Evolutionary conservation across 2,888 invertebrate genomes (phyloP).

Genomic region (Cybosia mesomella): DNA sequence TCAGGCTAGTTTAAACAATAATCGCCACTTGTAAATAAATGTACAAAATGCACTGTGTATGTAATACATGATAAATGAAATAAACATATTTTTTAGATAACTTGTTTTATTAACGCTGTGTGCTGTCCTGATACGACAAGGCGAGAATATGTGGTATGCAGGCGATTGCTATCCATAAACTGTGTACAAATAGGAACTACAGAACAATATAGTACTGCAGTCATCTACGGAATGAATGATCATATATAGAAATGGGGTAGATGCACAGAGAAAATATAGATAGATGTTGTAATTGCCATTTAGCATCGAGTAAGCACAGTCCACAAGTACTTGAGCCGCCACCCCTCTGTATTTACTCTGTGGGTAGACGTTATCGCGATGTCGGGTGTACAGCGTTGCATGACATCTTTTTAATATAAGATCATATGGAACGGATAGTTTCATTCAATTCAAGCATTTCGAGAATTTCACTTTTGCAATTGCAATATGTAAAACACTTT

Average conservation of each 20-base stretch:
- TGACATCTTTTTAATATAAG: background rate
- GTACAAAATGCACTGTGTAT: constrained; percentile 62
- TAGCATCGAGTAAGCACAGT: no score
- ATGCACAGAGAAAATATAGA: background rate
- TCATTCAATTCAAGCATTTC: no score
- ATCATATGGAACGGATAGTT: background rate
- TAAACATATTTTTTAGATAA: constrained; percentile 74
- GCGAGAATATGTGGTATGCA: constrained; percentile 68
- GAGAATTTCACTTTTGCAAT: background rate
- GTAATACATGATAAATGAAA: constrained; percentile 67
- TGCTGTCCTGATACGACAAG: constrained; percentile 72
- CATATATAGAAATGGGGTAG: background rate
- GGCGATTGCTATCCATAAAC: constrained; percentile 57
- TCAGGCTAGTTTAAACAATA: constrained; percentile 43
- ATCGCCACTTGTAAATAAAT: constrained; percentile 59
- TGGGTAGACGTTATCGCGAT: no score
- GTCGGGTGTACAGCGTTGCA: no score
- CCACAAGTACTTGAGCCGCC: no score
- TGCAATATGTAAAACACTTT: background rate
- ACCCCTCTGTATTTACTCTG: no score
- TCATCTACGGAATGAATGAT: constrained; percentile 1
- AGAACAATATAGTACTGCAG: background rate
- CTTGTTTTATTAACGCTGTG: constrained; percentile 76
- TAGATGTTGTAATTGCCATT: no score
- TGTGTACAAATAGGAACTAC: constrained; percentile 15